Percentiles rank a stretch among this genome's conserved stretches.
phyloP scores from a whole-genome alignment of 2,888 invertebrate species.

The Ferrisia virgata region DNA sequence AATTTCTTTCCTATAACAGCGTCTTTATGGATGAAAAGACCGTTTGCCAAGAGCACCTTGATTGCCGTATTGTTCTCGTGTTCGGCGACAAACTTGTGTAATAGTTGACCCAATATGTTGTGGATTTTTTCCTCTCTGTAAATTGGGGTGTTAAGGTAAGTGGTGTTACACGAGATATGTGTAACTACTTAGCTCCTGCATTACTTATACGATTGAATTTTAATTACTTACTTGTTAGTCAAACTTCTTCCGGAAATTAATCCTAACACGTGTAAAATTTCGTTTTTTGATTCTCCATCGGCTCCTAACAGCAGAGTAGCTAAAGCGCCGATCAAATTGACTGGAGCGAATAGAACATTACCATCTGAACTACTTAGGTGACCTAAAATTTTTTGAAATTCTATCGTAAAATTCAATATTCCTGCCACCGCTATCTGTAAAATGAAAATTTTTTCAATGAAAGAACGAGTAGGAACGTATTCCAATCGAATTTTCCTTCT shows the following conservation, averaged over 20 bases:
- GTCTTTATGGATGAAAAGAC: slow-evolving; percentile 49
- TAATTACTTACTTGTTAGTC: slow-evolving; percentile 31
- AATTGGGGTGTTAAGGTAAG: too few species aligned
- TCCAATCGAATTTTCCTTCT: too few species aligned
- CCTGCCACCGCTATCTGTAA: slow-evolving; percentile 48
- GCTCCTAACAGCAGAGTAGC: slow-evolving; percentile 45
- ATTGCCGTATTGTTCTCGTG: slow-evolving; percentile 4
- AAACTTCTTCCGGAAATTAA: slow-evolving; percentile 19
- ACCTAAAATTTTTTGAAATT: not conserved
- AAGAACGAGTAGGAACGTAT: too few species aligned
- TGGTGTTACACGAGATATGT: not conserved
- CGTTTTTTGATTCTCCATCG: slow-evolving; percentile 44
- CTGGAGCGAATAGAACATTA: slow-evolving; percentile 46
- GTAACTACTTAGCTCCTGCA: too few species aligned
- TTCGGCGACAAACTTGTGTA: slow-evolving; percentile 42
- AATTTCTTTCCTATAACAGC: slow-evolving; percentile 47
- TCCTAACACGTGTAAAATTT: slow-evolving; percentile 40
- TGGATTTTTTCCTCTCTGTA: slow-evolving; percentile 38
- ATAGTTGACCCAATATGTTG: slow-evolving; percentile 45
- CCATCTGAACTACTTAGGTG: not conserved
- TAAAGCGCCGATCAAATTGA: slow-evolving; percentile 38
- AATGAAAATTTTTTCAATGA: not conserved
- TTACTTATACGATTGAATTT: not conserved
- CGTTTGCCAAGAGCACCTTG: slow-evolving; percentile 47
- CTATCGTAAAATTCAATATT: slow-evolving; percentile 26